Conservation (phyloP, 2,888 invertebrate genomes). For the Tuta absoluta region DNA sequence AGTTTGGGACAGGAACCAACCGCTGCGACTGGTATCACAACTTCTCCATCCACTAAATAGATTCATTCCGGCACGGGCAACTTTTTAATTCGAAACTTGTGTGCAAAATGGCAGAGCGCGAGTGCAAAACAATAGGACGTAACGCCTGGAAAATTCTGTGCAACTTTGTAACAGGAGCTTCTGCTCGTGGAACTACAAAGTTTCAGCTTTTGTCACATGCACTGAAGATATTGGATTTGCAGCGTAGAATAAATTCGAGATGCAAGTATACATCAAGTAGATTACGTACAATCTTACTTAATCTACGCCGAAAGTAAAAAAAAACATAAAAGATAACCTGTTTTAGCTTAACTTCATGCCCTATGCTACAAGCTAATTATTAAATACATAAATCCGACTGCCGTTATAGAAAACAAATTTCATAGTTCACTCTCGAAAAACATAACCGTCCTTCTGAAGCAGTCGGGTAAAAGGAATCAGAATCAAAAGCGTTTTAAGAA, state of each 20-base stretch:
- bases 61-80: conserved; percentile 47
- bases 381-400: no score
- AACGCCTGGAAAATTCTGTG: background rate
- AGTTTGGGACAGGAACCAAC: background rate
- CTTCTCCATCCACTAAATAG: conserved; percentile 48
- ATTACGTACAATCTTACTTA: no score
- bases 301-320: no score
- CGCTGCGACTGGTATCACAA: conserved; percentile 35
- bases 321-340: no score
- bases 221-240: conserved; percentile 5
- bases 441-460: no score
- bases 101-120: conserved; percentile 14
- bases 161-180: background rate
- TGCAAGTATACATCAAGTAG: background rate
- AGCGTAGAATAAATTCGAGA: background rate
- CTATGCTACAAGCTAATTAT: no score
- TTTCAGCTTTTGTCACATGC: background rate
- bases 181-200: conserved; percentile 4
- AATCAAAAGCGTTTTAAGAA: no score
- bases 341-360: no score
- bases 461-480: no score
- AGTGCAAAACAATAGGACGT: conserved; percentile 20
- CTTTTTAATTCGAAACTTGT: conserved; percentile 48
- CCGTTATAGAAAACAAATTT: no score
- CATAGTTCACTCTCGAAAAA: no score